A percentile compares a stretch with the other conserved stretches of the same genome.
These are phyloP conservation scores for Eupithecia subfuscata DNA, from an alignment of 2,888 invertebrate species.

Conservation along the genomic window DNA sequence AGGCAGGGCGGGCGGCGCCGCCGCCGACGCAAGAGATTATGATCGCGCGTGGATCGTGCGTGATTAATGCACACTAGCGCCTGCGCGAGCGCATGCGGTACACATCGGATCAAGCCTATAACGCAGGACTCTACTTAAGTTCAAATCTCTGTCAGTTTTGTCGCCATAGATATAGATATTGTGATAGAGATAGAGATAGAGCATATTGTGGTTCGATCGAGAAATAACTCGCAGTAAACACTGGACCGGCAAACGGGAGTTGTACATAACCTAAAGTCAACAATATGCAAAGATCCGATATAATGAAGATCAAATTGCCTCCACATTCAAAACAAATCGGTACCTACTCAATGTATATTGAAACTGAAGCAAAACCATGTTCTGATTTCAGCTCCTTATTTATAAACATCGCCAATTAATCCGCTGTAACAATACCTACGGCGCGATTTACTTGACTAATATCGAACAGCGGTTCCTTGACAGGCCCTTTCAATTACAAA, in stretches of 20 bases:
- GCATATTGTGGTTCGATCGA: no score
- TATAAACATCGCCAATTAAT: constrained; percentile 65
- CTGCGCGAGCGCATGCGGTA: constrained; percentile 53
- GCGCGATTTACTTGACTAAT: constrained; percentile 71
- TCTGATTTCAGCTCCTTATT: constrained; percentile 53
- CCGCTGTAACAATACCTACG: constrained; percentile 62
- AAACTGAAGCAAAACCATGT: constrained; percentile 33
- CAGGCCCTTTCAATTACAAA: constrained; percentile 69
- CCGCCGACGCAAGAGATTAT: constrained; percentile 69
- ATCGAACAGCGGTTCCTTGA: constrained; percentile 67
- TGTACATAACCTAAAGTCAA: neutral
- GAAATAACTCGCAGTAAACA: neutral
- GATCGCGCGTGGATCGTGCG: constrained; percentile 73
- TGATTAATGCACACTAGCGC: constrained; percentile 77
- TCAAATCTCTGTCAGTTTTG: neutral
- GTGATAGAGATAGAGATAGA: no score
- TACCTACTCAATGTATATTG: constrained; percentile 23
- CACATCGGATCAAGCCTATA: neutral
- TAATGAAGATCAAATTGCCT: neutral
- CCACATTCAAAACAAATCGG: neutral
- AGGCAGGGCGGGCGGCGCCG: constrained; percentile 70
- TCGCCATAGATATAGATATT: no score
- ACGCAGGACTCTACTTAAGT: neutral
- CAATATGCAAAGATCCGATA: neutral
- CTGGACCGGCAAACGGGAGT: neutral